Conservation (phyloP, 1,140 invertebrate species). For the Drosophila sturtevanti region DNA sequence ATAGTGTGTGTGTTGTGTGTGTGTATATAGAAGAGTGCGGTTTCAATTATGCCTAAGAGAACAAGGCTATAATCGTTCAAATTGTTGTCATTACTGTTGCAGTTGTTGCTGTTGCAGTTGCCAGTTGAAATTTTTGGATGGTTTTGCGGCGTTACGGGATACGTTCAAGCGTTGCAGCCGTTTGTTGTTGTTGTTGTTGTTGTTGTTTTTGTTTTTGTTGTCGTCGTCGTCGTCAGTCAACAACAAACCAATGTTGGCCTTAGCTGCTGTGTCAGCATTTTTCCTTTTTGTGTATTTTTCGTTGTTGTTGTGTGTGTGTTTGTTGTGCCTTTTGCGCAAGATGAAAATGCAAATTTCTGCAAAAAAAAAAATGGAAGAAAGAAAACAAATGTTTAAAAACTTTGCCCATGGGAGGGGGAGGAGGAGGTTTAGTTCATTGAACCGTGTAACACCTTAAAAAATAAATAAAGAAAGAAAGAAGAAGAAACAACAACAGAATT, state of each 20-base stretch:
- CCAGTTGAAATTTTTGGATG: neutral
- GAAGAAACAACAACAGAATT: slow-evolving; percentile 30
- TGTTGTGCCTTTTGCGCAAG: slow-evolving; percentile 50
- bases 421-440: slow-evolving; percentile 30
- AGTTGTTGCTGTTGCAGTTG: neutral
- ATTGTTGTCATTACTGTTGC: neutral
- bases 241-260: slow-evolving; percentile 41
- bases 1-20: too few species aligned
- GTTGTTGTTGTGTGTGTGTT: neutral
- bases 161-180: slow-evolving; percentile 8
- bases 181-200: slow-evolving; percentile 5
- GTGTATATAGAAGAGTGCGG: neutral
- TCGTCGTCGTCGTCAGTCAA: slow-evolving; percentile 58
- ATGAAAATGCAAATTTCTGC: slow-evolving; percentile 79
- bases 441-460: slow-evolving; percentile 13
- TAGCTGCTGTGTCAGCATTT: slow-evolving; percentile 65
- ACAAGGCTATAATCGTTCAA: neutral
- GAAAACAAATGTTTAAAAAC: slow-evolving; percentile 28
- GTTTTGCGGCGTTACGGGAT: too few species aligned
- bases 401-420: neutral
- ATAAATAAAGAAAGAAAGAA: too few species aligned
- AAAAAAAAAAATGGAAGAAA: slow-evolving; percentile 42
- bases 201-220: slow-evolving; percentile 35
- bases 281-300: slow-evolving; percentile 30
- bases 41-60: neutral